These are phyloP conservation scores for Mantis religiosa DNA, from an alignment of 2,888 invertebrate species.

Conservation along the genomic window DNA sequence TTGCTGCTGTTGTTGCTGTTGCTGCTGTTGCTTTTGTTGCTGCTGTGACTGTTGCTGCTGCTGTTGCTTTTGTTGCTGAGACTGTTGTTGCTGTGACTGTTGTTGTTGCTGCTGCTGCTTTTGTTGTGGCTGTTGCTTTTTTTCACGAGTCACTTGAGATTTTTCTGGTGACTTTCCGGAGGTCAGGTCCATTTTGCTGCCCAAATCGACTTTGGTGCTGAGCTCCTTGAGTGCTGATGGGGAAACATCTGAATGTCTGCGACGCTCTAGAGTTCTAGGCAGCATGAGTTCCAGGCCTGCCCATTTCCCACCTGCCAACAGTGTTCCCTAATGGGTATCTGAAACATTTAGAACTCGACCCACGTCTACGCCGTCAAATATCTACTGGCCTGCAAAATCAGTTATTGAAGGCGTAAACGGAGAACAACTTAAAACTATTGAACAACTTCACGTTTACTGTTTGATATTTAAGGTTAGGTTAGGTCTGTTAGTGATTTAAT, in stretches of 20 bases:
- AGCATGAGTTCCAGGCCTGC: slow-evolving; percentile 7
- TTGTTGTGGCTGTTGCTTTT: neutral
- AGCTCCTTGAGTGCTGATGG: slow-evolving; percentile 10
- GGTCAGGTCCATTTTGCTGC: neutral
- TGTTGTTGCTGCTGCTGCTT: no score
- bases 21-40: no score
- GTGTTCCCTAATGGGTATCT: neutral
- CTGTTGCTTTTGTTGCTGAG: neutral
- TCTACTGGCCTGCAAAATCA: no score
- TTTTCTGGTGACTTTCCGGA: neutral
- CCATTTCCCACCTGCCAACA: slow-evolving; percentile 16
- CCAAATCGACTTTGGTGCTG: neutral
- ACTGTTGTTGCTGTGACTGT: neutral
- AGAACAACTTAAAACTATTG: no score
- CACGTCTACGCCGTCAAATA: no score
- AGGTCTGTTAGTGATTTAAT: no score
- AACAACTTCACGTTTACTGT: no score
- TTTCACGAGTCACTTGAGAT: neutral
- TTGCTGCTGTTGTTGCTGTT: neutral
- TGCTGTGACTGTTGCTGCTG: no score
- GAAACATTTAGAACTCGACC: neutral
- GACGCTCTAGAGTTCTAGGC: neutral
- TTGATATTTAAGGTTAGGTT: no score
- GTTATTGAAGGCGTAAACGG: no score
- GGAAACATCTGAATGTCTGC: slow-evolving; percentile 7